Evolutionary conservation across 2,113 vertebrate genomes (phyloP).

Genomic region (Eublepharis macularius): DNA sequence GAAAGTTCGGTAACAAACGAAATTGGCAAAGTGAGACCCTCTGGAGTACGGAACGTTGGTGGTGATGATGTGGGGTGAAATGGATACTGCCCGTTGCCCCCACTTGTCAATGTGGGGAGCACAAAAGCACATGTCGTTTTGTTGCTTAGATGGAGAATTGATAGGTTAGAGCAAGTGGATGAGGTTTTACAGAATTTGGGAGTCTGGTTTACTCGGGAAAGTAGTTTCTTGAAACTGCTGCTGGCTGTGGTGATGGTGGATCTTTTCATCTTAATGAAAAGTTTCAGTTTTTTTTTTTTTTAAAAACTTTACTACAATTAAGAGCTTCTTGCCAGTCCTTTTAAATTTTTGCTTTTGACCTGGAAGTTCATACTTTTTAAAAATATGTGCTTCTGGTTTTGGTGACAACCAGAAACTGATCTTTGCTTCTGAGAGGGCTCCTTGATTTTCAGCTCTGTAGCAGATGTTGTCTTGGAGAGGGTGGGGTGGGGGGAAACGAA

Average conservation of each 20-base stretch:
- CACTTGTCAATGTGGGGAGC: background rate
- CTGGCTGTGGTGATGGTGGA: background rate
- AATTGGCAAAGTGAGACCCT: background rate
- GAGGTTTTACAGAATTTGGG: background rate
- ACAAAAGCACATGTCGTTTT: background rate
- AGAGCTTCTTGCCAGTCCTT: background rate
- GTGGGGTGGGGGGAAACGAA: conserved; percentile 26
- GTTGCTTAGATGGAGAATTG: background rate
- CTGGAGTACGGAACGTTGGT: conserved; percentile 19
- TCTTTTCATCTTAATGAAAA: background rate
- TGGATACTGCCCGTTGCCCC: background rate
- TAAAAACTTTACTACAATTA: background rate
- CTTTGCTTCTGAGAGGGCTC: background rate
- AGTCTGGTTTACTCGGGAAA: background rate
- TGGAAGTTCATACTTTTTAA: background rate
- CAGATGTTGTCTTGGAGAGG: conserved; percentile 52
- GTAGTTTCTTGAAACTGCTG: background rate
- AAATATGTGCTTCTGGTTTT: background rate
- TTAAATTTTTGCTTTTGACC: background rate
- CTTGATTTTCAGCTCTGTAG: conserved; percentile 32
- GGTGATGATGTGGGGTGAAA: conserved; percentile 38
- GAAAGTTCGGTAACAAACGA: no score
- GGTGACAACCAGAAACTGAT: background rate
- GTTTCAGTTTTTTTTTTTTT: no score
- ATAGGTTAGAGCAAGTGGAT: no score